Base-by-base conservation (phyloP, 2,113 vertebrate genomes). In the Oenanthe melanoleuca region DNA sequence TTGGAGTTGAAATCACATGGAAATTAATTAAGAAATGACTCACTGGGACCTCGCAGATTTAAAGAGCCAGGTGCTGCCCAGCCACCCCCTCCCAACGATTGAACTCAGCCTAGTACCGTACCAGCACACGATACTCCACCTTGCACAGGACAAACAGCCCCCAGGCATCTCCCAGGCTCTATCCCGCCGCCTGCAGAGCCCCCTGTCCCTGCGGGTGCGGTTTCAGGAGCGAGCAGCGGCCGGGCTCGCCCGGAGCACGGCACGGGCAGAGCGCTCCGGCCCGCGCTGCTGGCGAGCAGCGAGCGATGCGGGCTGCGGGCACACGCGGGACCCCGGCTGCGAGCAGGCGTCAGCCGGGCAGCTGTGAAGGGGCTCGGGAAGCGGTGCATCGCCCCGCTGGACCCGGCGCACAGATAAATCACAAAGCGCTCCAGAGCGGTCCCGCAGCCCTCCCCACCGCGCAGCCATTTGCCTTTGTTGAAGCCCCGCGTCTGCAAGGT, bases 401-500 rank as follows among this genome's bases (percentile, higher is more conserved):
- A 47, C 5, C 33, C 61, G 24, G 8, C 6, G 14, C 57, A 5
- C 8, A 25, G 13, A 66, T 5, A 31, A 28, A 80, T 12, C n/a
- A 12, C 2, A 5, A 56, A 47, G 75, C 37, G 22, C 73, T 14
- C 49, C 19, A 6, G 26, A 31, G 79, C 72, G n/a, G 92, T 64
- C 67, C 74, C 53, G 73, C 90, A 94, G 89, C 92, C 86, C 87
- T 61, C 73, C 73, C 63, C 72, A 49, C 22, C 45, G n/a, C 78
- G 92, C 96, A 95, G 96, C 92, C 96, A 94, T 96, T 92, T 40
- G 96, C 95, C 94, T 96, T 96, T 97, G 96, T 96, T 93, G 81
- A 87, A 78, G 89, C 63, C 83, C 89, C 49, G 49, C 47, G 61
- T 52, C 93, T 71, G 44, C 86, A 79, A 88, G 92, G 92, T 72